phyloP scores from a whole-genome alignment of 2,888 invertebrate genomes.

The Leucophenga montana region DNA sequence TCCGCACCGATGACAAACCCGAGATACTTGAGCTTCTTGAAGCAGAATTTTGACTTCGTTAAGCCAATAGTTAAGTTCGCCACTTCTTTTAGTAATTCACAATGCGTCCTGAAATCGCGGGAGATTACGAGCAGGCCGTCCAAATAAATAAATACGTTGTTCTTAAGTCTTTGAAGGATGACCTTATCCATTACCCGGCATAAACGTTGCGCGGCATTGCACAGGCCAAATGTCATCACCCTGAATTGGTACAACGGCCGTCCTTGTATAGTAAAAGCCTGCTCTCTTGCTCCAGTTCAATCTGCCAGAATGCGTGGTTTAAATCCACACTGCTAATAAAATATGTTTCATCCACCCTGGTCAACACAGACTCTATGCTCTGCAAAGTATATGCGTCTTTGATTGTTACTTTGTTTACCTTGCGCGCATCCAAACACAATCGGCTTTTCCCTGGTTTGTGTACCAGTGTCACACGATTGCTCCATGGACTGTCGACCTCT shows the following conservation, averaged over 20 bases:
- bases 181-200: neutral
- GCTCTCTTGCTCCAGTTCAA: neutral
- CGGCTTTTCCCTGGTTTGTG: neutral
- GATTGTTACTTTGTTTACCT: neutral
- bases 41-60: too few species aligned
- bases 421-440: neutral
- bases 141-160: too few species aligned
- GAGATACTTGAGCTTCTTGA: too few species aligned
- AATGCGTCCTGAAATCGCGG: too few species aligned
- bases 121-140: too few species aligned
- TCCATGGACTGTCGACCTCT: conserved; percentile 4
- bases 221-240: neutral
- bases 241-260: neutral
- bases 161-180: neutral
- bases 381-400: neutral
- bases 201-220: neutral
- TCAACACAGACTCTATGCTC: neutral
- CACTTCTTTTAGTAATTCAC: too few species aligned
- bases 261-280: neutral
- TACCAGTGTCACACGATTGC: neutral
- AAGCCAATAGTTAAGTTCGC: too few species aligned
- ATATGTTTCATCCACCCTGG: neutral
- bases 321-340: neutral
- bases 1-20: too few species aligned
- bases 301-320: neutral